A percentile compares a stretch with the other conserved stretches of the same genome.
Evolutionary conservation across 2,113 vertebrate species (phyloP).

Genomic region (Brachionichthys hirsutus): DNA sequence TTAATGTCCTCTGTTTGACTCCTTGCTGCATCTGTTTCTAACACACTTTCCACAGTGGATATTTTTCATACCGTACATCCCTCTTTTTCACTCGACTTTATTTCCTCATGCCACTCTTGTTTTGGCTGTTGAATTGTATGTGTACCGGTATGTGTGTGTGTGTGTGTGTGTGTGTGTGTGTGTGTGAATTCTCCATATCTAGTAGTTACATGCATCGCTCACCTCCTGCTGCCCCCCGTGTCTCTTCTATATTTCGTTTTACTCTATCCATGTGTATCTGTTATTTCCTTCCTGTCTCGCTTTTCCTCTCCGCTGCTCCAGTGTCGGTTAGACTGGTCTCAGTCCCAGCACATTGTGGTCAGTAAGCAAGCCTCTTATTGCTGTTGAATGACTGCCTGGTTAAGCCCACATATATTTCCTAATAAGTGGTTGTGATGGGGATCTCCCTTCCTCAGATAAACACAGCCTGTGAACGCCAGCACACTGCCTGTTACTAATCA

Average conservation of each 20-base stretch:
- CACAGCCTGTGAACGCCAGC: constrained; percentile 56
- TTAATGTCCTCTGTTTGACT: constrained; percentile 15
- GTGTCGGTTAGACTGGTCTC: constrained; percentile 58
- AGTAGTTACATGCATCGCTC: not conserved
- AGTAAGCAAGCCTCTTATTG: constrained; percentile 59
- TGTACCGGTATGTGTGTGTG: no score
- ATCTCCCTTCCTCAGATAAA: constrained; percentile 70
- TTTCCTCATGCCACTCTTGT: no score
- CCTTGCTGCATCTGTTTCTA: constrained; percentile 7
- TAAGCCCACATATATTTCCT: constrained; percentile 68
- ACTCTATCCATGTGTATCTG: constrained; percentile 42
- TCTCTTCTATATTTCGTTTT: constrained; percentile 1
- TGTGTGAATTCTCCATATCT: no score
- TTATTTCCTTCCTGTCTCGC: constrained; percentile 53
- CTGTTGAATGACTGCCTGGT: constrained; percentile 66
- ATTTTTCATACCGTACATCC: no score
- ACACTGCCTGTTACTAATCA: constrained; percentile 63
- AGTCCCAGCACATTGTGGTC: constrained; percentile 64
- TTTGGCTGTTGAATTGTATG: no score
- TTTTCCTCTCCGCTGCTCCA: constrained; percentile 29
- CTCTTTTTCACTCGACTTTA: no score
- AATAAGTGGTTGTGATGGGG: constrained; percentile 74
- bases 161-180: no score
- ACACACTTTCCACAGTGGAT: constrained; percentile 7
- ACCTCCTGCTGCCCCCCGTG: not conserved